These are phyloP conservation scores for Corydoras maculifer DNA, from an alignment of 2,113 vertebrate genomes.

Conservation along the genomic window DNA sequence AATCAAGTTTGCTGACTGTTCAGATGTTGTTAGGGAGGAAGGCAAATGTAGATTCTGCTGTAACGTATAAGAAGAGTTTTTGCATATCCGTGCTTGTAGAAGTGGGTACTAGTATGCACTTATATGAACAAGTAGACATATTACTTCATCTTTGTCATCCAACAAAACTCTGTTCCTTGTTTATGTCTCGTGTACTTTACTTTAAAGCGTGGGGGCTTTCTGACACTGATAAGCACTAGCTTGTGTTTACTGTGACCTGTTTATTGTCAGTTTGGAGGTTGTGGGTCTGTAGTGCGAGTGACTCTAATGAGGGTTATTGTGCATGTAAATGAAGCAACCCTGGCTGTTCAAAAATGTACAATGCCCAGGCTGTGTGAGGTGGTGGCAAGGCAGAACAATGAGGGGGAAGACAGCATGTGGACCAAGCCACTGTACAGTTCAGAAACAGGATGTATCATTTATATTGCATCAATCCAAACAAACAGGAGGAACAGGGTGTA, in stretches of 20 bases:
- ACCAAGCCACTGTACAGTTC: conserved; percentile 27
- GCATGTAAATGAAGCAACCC: conserved; percentile 17
- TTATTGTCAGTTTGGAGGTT: background rate
- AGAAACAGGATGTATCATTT: conserved; percentile 44
- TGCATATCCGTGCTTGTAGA: conserved; percentile 22
- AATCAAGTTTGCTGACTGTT: conserved; percentile 34
- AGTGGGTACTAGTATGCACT: conserved; percentile 22
- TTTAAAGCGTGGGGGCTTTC: background rate
- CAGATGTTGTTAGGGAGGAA: background rate
- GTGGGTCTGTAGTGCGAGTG: conserved; percentile 7
- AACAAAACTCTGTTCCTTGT: background rate
- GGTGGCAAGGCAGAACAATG: conserved; percentile 1
- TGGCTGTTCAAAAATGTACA: conserved; percentile 30
- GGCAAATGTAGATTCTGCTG: conserved; percentile 32
- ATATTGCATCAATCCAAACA: conserved; percentile 27
- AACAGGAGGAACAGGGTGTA: conserved; percentile 29
- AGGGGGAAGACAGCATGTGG: background rate
- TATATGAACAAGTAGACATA: background rate
- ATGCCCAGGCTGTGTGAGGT: conserved; percentile 25
- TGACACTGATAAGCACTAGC: conserved; percentile 16
- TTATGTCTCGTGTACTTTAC: conserved; percentile 19
- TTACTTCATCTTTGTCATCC: background rate
- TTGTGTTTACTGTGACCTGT: background rate
- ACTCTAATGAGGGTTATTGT: conserved; percentile 22
- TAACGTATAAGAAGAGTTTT: conserved; percentile 44